phyloP scores from a whole-genome alignment of 2,888 invertebrate genomes.

The Plebejus argus region DNA sequence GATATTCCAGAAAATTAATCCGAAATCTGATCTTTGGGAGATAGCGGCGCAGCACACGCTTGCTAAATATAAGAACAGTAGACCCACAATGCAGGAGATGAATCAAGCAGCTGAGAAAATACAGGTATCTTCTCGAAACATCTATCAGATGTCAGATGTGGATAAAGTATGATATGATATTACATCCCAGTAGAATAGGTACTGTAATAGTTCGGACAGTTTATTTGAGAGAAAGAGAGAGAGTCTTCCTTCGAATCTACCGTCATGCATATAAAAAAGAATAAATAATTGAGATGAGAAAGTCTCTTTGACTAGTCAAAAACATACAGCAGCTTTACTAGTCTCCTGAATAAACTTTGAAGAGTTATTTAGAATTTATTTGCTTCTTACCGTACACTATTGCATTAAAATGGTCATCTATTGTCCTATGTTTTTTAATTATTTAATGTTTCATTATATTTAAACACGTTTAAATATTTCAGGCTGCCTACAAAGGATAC shows the following conservation, averaged over 20 bases:
- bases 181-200: neutral
- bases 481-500: conserved; percentile 73
- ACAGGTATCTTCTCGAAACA: conserved; percentile 50
- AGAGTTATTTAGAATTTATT: too few relatives aligned
- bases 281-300: too few relatives aligned
- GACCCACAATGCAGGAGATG: conserved; percentile 62
- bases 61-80: conserved; percentile 65
- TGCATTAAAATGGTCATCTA: too few relatives aligned
- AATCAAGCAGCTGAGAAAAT: conserved; percentile 63
- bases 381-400: too few relatives aligned
- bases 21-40: conserved; percentile 64
- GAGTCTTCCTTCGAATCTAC: too few relatives aligned
- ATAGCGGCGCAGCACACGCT: conserved; percentile 65
- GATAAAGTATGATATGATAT: neutral
- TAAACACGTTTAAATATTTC: conserved; percentile 22
- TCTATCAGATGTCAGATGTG: neutral
- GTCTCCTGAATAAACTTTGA: too few relatives aligned
- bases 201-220: too few relatives aligned
- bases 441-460: neutral
- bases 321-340: too few relatives aligned
- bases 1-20: neutral
- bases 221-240: too few relatives aligned
- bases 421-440: too few relatives aligned
- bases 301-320: too few relatives aligned
- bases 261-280: too few relatives aligned